Percentiles rank a stretch among this genome's conserved stretches.
Evolutionary conservation across 35 echinoderm and acorn worm genomes (phyloP).

Genomic region (Stichopus chloronotus): DNA sequence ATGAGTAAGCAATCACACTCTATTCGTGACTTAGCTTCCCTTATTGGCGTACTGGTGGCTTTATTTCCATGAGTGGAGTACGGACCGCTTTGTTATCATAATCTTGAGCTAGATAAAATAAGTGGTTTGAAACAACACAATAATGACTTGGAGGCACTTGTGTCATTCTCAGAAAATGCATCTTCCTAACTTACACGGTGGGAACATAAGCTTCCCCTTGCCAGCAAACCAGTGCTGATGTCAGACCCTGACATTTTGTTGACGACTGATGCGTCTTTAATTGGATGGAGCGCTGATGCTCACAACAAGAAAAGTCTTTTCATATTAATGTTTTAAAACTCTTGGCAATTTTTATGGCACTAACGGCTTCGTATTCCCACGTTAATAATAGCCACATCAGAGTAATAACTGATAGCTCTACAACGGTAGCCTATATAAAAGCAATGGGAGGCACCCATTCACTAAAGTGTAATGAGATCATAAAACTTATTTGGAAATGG

Average conservation of each 20-base stretch:
- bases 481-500: background rate
- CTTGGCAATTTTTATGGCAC: background rate
- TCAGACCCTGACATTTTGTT: background rate
- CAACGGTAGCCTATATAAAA: slow-evolving; percentile 36
- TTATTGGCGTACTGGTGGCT: background rate
- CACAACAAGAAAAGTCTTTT: background rate
- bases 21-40: background rate
- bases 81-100: background rate
- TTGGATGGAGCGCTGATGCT: slow-evolving; percentile 51
- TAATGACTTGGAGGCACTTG: background rate
- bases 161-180: background rate
- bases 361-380: background rate
- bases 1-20: background rate
- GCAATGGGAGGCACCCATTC: slow-evolving; percentile 12
- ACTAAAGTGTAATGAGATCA: background rate
- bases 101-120: slow-evolving; percentile 11
- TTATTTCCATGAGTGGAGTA: background rate
- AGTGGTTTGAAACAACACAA: background rate
- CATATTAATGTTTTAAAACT: slow-evolving; percentile 40
- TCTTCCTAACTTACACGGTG: background rate
- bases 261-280: slow-evolving; percentile 40
- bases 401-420: slow-evolving; percentile 23
- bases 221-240: background rate
- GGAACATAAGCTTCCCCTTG: background rate
- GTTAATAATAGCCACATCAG: background rate